Percentiles rank a stretch among this genome's conserved stretches.
phyloP scores from a whole-genome alignment of 2,888 invertebrate genomes.

The Brenthis daphne region DNA sequence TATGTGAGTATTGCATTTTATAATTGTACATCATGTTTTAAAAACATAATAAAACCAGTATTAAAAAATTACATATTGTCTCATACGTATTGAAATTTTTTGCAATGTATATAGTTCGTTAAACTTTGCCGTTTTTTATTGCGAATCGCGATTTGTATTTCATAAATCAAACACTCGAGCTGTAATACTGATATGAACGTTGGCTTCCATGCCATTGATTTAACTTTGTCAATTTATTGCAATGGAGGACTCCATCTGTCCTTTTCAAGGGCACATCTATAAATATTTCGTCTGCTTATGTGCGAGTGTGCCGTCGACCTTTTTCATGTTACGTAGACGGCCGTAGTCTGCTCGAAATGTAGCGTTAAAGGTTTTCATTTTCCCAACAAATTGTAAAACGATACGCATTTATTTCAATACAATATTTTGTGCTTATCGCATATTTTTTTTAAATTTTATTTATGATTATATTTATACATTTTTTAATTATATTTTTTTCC shows the following conservation, averaged over 20 bases:
- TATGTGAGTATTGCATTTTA: too few relatives aligned
- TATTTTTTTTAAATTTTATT: too few relatives aligned
- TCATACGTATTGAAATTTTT: not conserved
- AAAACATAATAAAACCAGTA: too few relatives aligned
- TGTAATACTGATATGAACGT: slow-evolving; percentile 5
- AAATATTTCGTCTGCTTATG: slow-evolving; percentile 52
- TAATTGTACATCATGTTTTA: too few relatives aligned
- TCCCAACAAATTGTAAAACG: not conserved
- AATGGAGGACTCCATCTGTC: slow-evolving; percentile 47
- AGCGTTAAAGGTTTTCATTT: too few relatives aligned
- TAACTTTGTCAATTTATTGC: slow-evolving; percentile 31
- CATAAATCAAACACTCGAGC: slow-evolving; percentile 2
- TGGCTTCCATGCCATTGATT: slow-evolving; percentile 9
- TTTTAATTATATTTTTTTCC: too few relatives aligned
- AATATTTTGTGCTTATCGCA: too few relatives aligned
- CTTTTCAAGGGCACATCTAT: slow-evolving; percentile 68
- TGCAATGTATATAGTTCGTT: slow-evolving; percentile 13
- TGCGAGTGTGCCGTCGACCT: slow-evolving; percentile 37
- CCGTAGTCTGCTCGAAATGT: not conserved
- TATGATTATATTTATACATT: too few relatives aligned
- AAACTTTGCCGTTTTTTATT: slow-evolving; percentile 10
- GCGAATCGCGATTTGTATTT: slow-evolving; percentile 10
- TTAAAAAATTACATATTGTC: not conserved
- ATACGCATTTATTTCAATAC: not conserved
- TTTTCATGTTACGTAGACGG: slow-evolving; percentile 27